Percentiles rank a stretch among this genome's conserved stretches.
These are phyloP conservation scores for Dyspetes luteomarginatus DNA, from an alignment of 2,888 invertebrate species.

Conservation along the genomic window DNA sequence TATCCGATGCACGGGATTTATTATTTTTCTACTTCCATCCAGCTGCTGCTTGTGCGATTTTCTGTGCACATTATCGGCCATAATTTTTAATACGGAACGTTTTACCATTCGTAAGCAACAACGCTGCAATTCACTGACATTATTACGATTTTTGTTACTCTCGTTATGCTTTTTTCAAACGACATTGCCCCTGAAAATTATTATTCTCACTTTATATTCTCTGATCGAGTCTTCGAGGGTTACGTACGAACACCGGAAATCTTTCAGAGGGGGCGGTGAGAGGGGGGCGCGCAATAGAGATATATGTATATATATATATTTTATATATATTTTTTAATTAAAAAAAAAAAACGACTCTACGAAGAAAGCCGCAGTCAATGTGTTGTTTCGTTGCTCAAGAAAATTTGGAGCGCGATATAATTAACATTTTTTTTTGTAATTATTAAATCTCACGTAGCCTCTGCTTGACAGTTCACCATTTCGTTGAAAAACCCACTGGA, in stretches of 20 bases:
- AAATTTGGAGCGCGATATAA: conserved; percentile 49
- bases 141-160: conserved; percentile 69
- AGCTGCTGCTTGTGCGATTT: conserved; percentile 79
- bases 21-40: conserved; percentile 76
- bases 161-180: conserved; percentile 72
- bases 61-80: conserved; percentile 81
- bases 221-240: neutral
- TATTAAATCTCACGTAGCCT: conserved; percentile 69
- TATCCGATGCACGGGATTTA: conserved; percentile 80
- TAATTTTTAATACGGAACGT: conserved; percentile 76
- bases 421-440: too few species aligned
- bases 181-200: conserved; percentile 70
- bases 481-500: conserved; percentile 59
- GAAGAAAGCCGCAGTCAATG: conserved; percentile 56
- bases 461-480: conserved; percentile 81
- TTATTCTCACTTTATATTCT: neutral
- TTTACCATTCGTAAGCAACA: conserved; percentile 73
- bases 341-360: conserved; percentile 23
- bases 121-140: conserved; percentile 54
- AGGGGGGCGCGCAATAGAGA: too few species aligned
- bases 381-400: conserved; percentile 17
- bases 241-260: neutral
- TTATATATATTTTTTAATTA: too few species aligned
- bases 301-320: too few species aligned
- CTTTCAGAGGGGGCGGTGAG: neutral